Conservation (phyloP, 2,797 vertebrate species). For the Gymnothorax javanicus region DNA sequence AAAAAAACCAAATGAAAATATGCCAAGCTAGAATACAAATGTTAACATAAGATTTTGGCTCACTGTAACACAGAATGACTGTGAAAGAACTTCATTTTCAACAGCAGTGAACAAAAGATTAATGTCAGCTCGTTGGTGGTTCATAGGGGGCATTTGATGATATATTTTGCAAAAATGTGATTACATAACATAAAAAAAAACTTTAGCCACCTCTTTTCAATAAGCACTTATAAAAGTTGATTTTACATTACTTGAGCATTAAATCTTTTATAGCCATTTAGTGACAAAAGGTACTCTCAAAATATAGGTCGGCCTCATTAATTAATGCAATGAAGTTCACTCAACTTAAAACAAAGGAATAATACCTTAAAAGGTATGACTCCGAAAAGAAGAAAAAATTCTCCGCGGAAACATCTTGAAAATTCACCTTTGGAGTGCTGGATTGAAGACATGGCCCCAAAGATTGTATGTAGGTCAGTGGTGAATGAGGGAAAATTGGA, state of each 20-base stretch:
- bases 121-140: neutral
- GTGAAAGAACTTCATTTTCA: neutral
- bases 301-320: neutral
- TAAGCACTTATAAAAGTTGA: neutral
- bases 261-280: neutral
- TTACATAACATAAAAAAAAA: neutral
- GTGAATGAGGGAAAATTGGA: conserved; percentile 39
- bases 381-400: neutral
- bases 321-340: neutral
- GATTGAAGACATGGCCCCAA: conserved; percentile 28
- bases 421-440: neutral
- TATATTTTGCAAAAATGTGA: neutral
- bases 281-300: neutral
- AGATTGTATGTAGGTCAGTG: conserved; percentile 48
- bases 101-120: conserved; percentile 5
- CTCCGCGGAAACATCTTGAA: conserved; percentile 1
- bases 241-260: neutral
- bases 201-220: conserved; percentile 1
- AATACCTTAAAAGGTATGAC: neutral
- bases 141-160: neutral
- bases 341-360: neutral
- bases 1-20: neutral
- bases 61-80: neutral
- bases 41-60: neutral
- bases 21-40: conserved; percentile 7